A percentile compares a stretch with the other conserved stretches of the same genome.
Evolutionary conservation across 2,888 invertebrate genomes (phyloP).

Genomic region (Tipula confusa): DNA sequence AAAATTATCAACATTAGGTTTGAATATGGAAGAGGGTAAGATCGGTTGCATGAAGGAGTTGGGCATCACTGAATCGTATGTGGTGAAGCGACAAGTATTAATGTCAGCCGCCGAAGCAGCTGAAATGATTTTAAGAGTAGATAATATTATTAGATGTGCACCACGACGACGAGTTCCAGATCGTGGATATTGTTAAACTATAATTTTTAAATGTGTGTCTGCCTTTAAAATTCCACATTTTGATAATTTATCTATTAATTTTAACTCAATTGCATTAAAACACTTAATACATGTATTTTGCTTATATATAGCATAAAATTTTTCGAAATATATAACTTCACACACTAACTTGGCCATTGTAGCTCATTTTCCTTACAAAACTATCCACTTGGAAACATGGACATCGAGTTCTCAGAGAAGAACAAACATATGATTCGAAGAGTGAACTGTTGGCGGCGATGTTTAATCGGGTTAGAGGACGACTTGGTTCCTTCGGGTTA

Average conservation of each 20-base stretch:
- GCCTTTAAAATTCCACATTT: background rate
- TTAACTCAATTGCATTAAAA: background rate
- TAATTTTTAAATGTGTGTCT: background rate
- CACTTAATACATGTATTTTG: background rate
- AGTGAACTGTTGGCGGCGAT: too few relatives aligned
- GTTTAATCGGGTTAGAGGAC: too few relatives aligned
- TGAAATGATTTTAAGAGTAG: slow-evolving; percentile 97
- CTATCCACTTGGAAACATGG: too few relatives aligned
- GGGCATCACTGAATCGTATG: slow-evolving; percentile 95
- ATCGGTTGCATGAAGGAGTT: slow-evolving; percentile 85
- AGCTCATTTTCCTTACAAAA: too few relatives aligned
- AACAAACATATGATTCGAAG: too few relatives aligned
- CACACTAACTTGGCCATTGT: background rate
- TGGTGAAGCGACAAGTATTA: slow-evolving; percentile 93
- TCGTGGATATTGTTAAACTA: slow-evolving; percentile 56
- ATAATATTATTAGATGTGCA: slow-evolving; percentile 91
- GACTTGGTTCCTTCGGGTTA: too few relatives aligned
- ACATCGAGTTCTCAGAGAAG: too few relatives aligned
- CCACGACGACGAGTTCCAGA: slow-evolving; percentile 84
- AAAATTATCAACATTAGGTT: slow-evolving; percentile 56
- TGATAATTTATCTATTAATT: background rate
- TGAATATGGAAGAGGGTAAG: slow-evolving; percentile 85
- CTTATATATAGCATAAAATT: background rate
- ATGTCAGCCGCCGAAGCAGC: slow-evolving; percentile 94
- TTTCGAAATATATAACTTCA: background rate